Percentiles rank a stretch among this genome's conserved stretches.
These are phyloP conservation scores for Psittacara wagleri DNA, from an alignment of 2,113 vertebrate species.

Conservation along the genomic window DNA sequence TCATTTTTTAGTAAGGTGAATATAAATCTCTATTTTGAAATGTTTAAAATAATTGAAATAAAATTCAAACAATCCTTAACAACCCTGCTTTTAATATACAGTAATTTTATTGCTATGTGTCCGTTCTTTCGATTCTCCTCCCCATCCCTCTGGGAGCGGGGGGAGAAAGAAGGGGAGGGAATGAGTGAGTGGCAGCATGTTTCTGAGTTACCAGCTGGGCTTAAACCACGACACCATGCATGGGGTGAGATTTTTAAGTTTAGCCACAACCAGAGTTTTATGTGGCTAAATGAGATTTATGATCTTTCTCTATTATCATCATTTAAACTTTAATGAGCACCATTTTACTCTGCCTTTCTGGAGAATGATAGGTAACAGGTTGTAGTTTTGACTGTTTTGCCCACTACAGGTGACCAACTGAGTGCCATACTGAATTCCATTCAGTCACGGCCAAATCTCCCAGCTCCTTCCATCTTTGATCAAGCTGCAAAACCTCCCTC, in stretches of 20 bases:
- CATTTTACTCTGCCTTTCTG: slow-evolving; percentile 65
- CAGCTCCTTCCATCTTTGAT: slow-evolving; percentile 98
- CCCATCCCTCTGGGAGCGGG: background rate
- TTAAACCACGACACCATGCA: background rate
- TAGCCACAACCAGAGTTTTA: background rate
- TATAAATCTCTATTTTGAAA: background rate
- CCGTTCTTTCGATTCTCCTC: background rate
- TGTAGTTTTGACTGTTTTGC: slow-evolving; percentile 98
- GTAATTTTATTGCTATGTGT: background rate
- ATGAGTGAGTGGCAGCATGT: background rate
- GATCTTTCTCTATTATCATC: slow-evolving; percentile 10
- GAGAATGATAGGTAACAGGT: slow-evolving; percentile 84
- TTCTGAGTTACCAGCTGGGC: background rate
- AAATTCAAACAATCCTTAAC: background rate
- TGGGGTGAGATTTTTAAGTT: slow-evolving; percentile 13
- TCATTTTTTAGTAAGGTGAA: slow-evolving; percentile 31
- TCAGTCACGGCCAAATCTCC: slow-evolving; percentile 99
- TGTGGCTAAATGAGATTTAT: slow-evolving; percentile 8
- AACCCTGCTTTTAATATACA: background rate
- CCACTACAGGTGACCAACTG: slow-evolving; percentile 98
- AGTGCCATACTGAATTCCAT: slow-evolving; percentile 99
- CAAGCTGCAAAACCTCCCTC: slow-evolving; percentile 98
- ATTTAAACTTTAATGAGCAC: slow-evolving; percentile 58
- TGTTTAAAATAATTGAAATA: background rate
- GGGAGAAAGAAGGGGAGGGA: background rate